These are phyloP conservation scores for Ceyx margarethae DNA, from an alignment of 2,113 vertebrate species.

Conservation along the genomic window DNA sequence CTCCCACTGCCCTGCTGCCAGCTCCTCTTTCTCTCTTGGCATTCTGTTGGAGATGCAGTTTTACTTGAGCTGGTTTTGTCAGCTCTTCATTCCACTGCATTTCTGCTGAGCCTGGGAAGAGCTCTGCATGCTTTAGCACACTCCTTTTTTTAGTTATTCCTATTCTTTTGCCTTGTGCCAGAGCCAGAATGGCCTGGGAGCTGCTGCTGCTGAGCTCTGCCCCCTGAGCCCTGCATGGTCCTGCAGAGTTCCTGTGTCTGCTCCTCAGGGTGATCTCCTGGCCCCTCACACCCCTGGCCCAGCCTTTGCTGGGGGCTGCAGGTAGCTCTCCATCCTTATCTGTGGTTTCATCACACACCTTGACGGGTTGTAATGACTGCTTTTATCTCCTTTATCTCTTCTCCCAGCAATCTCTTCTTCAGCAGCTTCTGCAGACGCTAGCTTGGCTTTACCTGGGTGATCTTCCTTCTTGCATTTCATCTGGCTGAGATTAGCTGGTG, in stretches of 20 bases:
- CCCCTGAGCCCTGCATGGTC: background rate
- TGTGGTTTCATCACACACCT: background rate
- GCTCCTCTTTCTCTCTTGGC: background rate
- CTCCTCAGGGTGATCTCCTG: background rate
- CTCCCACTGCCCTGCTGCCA: background rate
- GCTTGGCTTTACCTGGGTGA: background rate
- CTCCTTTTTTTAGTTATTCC: background rate
- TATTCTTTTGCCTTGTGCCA: background rate
- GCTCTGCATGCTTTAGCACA: background rate
- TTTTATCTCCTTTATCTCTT: constrained; percentile 17
- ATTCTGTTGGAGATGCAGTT: background rate
- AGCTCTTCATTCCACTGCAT: background rate
- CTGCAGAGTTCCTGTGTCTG: background rate
- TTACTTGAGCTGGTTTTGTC: background rate
- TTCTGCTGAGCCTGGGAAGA: constrained; percentile 39
- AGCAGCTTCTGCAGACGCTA: background rate
- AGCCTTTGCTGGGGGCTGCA: background rate
- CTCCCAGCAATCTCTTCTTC: background rate
- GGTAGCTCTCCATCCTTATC: background rate
- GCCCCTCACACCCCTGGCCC: background rate
- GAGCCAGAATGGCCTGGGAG: background rate
- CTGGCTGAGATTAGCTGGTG: background rate
- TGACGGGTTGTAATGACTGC: background rate
- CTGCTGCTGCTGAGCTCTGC: background rate
- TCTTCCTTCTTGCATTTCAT: background rate